Evolutionary conservation across 2,797 vertebrate genomes (phyloP).

Genomic region (Gila robusta): DNA sequence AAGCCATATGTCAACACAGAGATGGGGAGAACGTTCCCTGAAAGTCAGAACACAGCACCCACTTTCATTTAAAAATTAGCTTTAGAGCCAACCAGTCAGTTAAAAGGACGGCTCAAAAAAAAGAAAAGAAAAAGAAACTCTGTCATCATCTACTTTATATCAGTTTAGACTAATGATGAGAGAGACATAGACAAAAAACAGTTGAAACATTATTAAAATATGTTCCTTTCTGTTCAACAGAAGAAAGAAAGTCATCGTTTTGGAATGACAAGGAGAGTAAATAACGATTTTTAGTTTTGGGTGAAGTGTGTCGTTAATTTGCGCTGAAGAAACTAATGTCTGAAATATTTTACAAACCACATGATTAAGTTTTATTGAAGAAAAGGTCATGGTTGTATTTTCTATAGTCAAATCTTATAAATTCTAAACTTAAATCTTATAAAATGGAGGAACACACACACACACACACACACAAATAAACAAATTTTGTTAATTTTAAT

Average conservation of each 20-base stretch:
- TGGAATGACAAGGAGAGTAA: background rate
- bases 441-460: too few species aligned
- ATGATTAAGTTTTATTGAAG: background rate
- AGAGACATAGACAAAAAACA: background rate
- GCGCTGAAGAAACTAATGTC: background rate
- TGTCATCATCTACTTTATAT: too few species aligned
- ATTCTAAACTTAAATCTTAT: background rate
- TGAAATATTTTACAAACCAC: background rate
- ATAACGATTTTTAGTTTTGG: background rate
- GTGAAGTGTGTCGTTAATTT: background rate
- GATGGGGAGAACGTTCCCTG: background rate
- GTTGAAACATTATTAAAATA: background rate
- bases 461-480: background rate
- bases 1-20: slow-evolving; percentile 15
- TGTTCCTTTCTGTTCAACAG: background rate
- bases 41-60: background rate
- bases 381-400: background rate
- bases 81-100: background rate
- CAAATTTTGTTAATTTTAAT: background rate
- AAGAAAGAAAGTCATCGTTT: background rate
- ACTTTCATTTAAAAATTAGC: background rate
- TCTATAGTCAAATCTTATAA: too few species aligned
- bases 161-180: too few species aligned
- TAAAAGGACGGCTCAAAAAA: background rate
- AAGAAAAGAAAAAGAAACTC: background rate